phyloP scores from a whole-genome alignment of 2,113 vertebrate species.

The Phrynocephalus versicolor region DNA sequence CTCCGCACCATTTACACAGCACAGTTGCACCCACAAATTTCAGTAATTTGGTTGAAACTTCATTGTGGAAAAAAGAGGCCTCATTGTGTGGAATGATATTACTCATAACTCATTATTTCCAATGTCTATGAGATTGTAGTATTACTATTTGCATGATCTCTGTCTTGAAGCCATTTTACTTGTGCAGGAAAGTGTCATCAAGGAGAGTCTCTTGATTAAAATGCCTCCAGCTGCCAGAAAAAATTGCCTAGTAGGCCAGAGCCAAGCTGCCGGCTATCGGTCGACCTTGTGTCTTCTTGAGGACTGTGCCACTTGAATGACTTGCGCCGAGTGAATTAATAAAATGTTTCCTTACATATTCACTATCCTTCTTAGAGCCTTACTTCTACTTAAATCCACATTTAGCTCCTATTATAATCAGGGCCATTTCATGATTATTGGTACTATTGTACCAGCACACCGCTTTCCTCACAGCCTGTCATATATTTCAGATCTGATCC shows the following conservation, averaged over 20 bases:
- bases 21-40: too few relatives aligned
- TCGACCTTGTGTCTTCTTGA: not conserved
- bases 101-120: too few relatives aligned
- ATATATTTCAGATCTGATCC: not conserved
- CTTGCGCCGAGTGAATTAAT: not conserved
- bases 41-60: too few relatives aligned
- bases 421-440: not conserved
- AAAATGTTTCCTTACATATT: not conserved
- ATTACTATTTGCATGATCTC: not conserved
- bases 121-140: too few relatives aligned
- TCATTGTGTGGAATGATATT: too few relatives aligned
- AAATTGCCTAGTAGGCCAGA: not conserved
- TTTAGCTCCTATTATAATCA: not conserved
- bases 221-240: not conserved
- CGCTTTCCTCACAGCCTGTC: not conserved
- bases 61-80: too few relatives aligned
- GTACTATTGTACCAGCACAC: too few relatives aligned
- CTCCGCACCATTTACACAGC: too few relatives aligned
- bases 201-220: not conserved
- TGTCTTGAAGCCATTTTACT: not conserved
- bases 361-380: too few relatives aligned
- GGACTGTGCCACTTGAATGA: not conserved
- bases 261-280: not conserved
- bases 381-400: not conserved
- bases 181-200: not conserved